Percentiles rank a stretch among this genome's conserved stretches.
Conservation (phyloP, 2,797 vertebrate genomes). For the Kryptopterus vitreolus region DNA sequence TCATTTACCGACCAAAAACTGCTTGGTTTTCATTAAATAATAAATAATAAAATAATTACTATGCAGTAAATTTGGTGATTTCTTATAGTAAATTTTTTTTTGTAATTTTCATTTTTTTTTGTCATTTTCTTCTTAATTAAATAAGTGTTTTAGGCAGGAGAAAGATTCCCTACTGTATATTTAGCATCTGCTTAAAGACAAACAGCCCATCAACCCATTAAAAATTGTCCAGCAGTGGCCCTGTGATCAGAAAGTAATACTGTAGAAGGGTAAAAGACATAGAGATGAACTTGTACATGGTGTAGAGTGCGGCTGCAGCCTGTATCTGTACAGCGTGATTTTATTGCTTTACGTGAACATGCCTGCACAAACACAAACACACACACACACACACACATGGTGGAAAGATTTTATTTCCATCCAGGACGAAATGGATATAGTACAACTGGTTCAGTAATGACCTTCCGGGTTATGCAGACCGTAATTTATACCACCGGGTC, state of each 20-base stretch:
- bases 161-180: no score
- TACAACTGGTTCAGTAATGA: background rate
- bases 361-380: background rate
- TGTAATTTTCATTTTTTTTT: no score
- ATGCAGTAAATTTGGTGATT: background rate
- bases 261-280: background rate
- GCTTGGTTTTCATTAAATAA: background rate
- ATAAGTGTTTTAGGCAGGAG: no score
- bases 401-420: conserved; percentile 5
- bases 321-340: background rate
- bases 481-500: background rate
- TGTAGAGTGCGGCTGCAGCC: background rate
- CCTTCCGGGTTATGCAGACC: background rate
- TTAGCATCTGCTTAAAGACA: background rate
- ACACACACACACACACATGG: background rate
- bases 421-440: conserved; percentile 10
- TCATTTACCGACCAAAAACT: background rate
- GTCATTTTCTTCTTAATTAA: no score
- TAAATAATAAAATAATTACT: background rate
- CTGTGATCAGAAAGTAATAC: background rate
- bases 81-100: no score
- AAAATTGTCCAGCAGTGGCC: background rate
- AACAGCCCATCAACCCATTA: background rate
- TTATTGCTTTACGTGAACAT: background rate
- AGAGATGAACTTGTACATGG: background rate